Evolutionary conservation across 2,797 vertebrate species (phyloP).

Genomic region (Allobates femoralis): DNA sequence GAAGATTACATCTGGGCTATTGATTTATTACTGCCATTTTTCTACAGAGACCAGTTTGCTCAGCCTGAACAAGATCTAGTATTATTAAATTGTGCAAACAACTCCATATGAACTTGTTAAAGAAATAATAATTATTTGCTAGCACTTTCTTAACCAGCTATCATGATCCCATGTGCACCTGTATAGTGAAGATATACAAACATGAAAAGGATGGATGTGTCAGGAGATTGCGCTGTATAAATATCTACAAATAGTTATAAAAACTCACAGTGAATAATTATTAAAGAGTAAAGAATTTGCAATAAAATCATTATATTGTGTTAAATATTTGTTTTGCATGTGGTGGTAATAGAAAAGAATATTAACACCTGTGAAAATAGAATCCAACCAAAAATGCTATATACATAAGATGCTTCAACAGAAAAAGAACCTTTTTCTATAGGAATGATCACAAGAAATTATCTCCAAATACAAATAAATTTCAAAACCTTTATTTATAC

Average conservation of each 20-base stretch:
- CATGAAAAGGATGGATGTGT: background rate
- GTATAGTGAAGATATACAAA: background rate
- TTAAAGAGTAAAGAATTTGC: background rate
- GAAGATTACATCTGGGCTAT: slow-evolving; percentile 95
- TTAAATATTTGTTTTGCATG: too few species aligned
- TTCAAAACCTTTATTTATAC: too few species aligned
- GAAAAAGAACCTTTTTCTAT: too few species aligned
- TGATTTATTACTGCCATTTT: slow-evolving; percentile 88
- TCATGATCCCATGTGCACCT: slow-evolving; percentile 22
- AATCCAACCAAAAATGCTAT: too few species aligned
- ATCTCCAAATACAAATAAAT: too few species aligned
- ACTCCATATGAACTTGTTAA: slow-evolving; percentile 78
- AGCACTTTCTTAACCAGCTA: slow-evolving; percentile 72
- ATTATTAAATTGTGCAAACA: slow-evolving; percentile 81
- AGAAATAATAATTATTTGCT: slow-evolving; percentile 78
- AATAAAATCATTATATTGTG: too few species aligned
- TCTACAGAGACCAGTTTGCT: slow-evolving; percentile 86
- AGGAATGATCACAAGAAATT: too few species aligned
- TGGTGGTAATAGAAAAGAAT: too few species aligned
- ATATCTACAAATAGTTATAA: background rate
- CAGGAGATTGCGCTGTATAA: too few species aligned
- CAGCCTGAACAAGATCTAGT: slow-evolving; percentile 77
- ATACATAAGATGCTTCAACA: too few species aligned
- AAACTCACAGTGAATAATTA: background rate
- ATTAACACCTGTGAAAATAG: too few species aligned